phyloP scores from a whole-genome alignment of 2,888 invertebrate species.

The Atrina japonica region DNA sequence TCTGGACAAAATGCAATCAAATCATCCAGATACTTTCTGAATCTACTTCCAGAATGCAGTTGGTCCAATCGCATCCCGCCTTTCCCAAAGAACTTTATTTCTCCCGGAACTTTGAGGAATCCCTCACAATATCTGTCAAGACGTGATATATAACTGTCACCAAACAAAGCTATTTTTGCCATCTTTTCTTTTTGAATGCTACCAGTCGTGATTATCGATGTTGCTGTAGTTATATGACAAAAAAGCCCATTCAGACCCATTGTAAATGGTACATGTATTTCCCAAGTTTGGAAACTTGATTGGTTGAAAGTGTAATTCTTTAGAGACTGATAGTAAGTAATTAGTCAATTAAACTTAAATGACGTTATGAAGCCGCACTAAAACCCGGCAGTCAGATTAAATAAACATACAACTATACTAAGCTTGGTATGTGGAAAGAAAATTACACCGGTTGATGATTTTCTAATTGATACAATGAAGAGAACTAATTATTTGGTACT shows the following conservation, averaged over 20 bases:
- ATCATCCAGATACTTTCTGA: not conserved
- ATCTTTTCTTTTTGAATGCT: not conserved
- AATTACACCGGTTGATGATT: no score
- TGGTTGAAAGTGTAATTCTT: no score
- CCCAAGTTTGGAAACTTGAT: not conserved
- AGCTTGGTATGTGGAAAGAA: no score
- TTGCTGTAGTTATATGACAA: not conserved
- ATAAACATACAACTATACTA: no score
- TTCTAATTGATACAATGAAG: no score
- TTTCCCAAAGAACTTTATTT: not conserved
- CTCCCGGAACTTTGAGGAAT: not conserved
- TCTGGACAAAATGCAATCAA: slow-evolving; percentile 3
- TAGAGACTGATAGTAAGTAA: no score
- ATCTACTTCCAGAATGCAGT: not conserved
- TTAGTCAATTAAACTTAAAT: no score
- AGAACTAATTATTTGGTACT: no score
- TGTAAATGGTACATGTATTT: not conserved
- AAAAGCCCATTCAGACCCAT: not conserved
- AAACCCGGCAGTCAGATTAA: no score
- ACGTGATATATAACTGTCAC: slow-evolving; percentile 17
- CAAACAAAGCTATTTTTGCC: slow-evolving; percentile 8
- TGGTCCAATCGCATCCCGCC: slow-evolving; percentile 12
- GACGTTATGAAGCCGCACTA: no score
- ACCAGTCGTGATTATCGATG: not conserved
- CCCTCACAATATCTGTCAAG: slow-evolving; percentile 2